A percentile compares a stretch with the other conserved stretches of the same genome.
These are phyloP conservation scores for Pheosia gnoma DNA, from an alignment of 2,888 invertebrate genomes.

Conservation along the genomic window DNA sequence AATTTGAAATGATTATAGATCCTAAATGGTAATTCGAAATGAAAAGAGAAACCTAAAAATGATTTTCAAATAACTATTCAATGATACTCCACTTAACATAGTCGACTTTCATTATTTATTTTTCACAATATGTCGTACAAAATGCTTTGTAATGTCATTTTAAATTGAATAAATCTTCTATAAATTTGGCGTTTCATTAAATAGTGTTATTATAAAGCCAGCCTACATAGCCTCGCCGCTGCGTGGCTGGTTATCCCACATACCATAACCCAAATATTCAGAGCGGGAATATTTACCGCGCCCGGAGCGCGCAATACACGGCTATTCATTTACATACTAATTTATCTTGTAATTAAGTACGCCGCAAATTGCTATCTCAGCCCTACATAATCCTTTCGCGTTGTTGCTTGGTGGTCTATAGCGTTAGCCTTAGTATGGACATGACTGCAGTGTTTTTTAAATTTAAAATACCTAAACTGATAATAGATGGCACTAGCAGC, in stretches of 20 bases:
- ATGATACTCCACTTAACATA: no score
- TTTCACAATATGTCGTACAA: no score
- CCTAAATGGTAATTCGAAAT: no score
- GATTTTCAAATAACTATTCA: no score
- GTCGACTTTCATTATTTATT: no score
- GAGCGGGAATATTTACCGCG: conserved; percentile 37
- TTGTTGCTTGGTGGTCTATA: conserved; percentile 57
- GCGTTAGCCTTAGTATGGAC: conserved; percentile 48
- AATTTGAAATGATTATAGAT: no score
- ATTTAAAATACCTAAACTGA: neutral
- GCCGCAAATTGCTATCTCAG: conserved; percentile 83
- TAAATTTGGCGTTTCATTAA: no score
- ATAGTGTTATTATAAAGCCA: neutral
- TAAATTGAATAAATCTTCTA: no score
- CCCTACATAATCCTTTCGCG: conserved; percentile 82
- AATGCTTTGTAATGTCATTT: no score
- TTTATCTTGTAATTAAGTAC: conserved; percentile 83
- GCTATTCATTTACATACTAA: conserved; percentile 83
- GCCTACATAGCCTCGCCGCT: neutral
- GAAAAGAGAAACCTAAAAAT: no score
- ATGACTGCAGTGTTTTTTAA: conserved; percentile 15
- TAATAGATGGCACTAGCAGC: neutral
- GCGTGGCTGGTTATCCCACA: neutral
- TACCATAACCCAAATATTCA: conserved; percentile 27
- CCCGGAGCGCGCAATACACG: conserved; percentile 30